Conservation (phyloP, 2,888 invertebrate genomes). For the Auanema freiburgensis region DNA sequence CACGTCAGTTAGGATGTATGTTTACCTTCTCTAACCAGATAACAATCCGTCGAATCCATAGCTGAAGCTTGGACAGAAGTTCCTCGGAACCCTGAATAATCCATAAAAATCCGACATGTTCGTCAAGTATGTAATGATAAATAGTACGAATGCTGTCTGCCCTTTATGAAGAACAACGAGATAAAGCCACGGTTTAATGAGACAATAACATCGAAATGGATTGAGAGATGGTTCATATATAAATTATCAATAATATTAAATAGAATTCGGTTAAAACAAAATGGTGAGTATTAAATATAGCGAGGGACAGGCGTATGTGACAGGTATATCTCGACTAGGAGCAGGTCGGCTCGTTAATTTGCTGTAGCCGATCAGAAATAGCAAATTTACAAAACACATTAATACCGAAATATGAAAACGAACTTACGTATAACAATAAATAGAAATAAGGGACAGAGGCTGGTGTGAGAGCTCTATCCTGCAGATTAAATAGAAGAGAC, state of each 20-base stretch:
- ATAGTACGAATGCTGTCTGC: too few relatives aligned
- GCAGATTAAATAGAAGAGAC: not conserved
- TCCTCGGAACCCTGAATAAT: too few relatives aligned
- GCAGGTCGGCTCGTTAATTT: constrained; percentile 7
- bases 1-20: too few relatives aligned
- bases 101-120: too few relatives aligned
- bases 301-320: constrained; percentile 4
- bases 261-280: constrained; percentile 4
- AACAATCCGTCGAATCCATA: too few relatives aligned
- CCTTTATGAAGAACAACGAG: too few relatives aligned
- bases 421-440: constrained; percentile 15
- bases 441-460: constrained; percentile 7
- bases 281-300: not conserved
- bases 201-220: constrained; percentile 23
- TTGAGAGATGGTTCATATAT: constrained; percentile 19
- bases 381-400: constrained; percentile 8
- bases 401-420: constrained; percentile 2
- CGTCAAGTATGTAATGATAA: too few relatives aligned
- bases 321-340: constrained; percentile 19
- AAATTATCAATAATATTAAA: constrained; percentile 20
- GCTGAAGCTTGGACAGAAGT: too few relatives aligned
- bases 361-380: constrained; percentile 5
- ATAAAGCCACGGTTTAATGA: constrained; percentile 8
- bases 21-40: too few relatives aligned
- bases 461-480: not conserved